These are phyloP conservation scores for Criorhina ranunculi DNA, from an alignment of 2,888 invertebrate species.

Conservation along the genomic window DNA sequence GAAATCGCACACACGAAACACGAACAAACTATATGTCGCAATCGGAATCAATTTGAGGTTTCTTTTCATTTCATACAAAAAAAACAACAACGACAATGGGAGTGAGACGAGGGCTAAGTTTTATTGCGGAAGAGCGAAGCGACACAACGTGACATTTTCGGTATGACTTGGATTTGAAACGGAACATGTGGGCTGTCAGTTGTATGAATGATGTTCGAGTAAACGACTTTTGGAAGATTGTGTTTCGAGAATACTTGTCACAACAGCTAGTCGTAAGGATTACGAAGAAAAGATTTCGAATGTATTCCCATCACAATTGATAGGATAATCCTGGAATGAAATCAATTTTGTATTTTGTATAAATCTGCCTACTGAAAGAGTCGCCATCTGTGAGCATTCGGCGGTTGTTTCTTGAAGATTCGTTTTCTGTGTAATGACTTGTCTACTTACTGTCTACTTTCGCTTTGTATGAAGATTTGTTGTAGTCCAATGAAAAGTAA, in stretches of 20 bases:
- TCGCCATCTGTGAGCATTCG: too few species aligned
- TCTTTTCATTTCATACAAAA: slow-evolving; percentile 22
- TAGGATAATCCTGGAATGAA: too few species aligned
- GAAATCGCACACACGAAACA: slow-evolving; percentile 51
- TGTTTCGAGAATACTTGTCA: too few species aligned
- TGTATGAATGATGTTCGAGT: not conserved
- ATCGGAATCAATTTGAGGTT: slow-evolving; percentile 61
- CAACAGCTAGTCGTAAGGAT: not conserved
- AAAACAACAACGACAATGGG: slow-evolving; percentile 6
- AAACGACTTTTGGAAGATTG: not conserved
- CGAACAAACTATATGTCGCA: slow-evolving; percentile 60
- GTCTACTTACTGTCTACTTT: too few species aligned
- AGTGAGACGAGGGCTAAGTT: not conserved
- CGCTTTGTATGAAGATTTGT: too few species aligned
- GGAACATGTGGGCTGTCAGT: slow-evolving; percentile 36
- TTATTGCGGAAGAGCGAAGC: slow-evolving; percentile 8
- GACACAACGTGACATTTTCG: slow-evolving; percentile 35
- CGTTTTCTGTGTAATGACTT: too few species aligned
- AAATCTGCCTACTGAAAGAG: too few species aligned
- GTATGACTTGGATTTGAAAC: slow-evolving; percentile 29
- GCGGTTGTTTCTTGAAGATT: too few species aligned
- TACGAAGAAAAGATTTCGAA: too few species aligned
- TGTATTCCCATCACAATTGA: too few species aligned
- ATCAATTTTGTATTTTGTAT: too few species aligned
- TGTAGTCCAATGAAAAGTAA: too few species aligned